Base-by-base conservation (phyloP, 1,140 invertebrate genomes). In the Cotesia typhae region DNA sequence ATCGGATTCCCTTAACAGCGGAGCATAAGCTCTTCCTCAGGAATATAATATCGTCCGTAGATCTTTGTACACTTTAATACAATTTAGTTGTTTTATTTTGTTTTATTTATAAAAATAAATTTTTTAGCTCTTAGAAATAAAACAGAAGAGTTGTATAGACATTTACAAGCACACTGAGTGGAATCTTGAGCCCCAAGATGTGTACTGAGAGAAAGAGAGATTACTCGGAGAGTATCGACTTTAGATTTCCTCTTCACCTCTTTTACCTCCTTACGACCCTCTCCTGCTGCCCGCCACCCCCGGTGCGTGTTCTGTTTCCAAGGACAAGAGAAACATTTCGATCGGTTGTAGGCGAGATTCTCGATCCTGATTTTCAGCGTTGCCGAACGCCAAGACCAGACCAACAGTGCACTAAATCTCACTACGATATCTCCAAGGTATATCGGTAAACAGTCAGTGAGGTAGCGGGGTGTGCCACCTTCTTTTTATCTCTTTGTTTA, bases 331-430 rank as follows among this genome's bases (percentile, higher is more conserved):
- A 79, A 79, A 79, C 79, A 81, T 81, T 82, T 81, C 78, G 79
- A 81, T 81, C 78, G 80, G 81, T 81, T 80, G 79, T 79, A 81
- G 78, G 76, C 79, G 75, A 81, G 81, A 82, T 82, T 80, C 79
- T 78, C 66, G 57, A 74, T 77, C 61, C 77, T 81, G 81, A 82
- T 82, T 81, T 81, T 81, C 78, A 76, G 70, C 77, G 80, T 38
- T 60, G 63, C 52, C 70, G 55, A 71, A 60, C 41, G 41, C 47
- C 41, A 37, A 35, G 12, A 6, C 52, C 14, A 55, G 63, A 51
- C 69, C 77, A 79, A 79, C 78, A 77, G 77, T 80, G 78, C 78
- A 82, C 80, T 82, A 82, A 82, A 82, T 82, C 80, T 81, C 81
- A 73, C 41, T 73, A 73, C 76, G 80, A 79, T 81, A 82, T 82